These are phyloP conservation scores for Urocyon cinereoargenteus DNA, from an alignment of 2,797 vertebrate genomes.

Conservation along the genomic window DNA sequence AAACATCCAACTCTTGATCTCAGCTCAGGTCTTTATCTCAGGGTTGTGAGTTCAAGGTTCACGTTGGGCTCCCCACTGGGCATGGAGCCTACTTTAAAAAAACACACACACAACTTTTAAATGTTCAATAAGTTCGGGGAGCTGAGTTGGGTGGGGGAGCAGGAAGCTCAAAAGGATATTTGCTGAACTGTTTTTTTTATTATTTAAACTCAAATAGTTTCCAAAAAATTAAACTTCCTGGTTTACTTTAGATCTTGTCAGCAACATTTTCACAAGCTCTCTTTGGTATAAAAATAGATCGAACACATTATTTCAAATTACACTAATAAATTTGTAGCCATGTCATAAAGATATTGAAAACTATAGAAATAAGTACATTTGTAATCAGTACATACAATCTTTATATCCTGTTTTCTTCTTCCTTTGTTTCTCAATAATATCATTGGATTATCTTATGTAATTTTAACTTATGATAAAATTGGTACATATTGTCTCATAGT, in stretches of 20 bases:
- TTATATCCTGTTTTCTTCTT: not conserved
- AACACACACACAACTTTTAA: not conserved
- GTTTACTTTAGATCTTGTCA: conserved; percentile 55
- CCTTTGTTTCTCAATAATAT: conserved; percentile 5
- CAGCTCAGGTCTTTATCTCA: not conserved
- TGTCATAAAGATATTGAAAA: conserved; percentile 22
- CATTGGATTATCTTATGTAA: not conserved
- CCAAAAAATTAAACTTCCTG: conserved; percentile 43
- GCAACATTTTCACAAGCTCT: conserved; percentile 10
- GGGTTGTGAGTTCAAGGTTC: not conserved
- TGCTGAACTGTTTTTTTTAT: not conserved
- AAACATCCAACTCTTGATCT: not conserved
- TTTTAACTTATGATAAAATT: not conserved
- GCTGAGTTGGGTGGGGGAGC: not conserved
- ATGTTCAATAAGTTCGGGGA: not conserved
- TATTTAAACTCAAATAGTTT: not conserved
- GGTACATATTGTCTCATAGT: not conserved
- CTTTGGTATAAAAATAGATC: not conserved
- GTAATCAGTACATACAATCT: not conserved
- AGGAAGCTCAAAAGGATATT: conserved; percentile 4
- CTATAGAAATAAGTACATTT: not conserved
- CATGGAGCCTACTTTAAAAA: too few relatives aligned
- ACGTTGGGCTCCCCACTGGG: not conserved
- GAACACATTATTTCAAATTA: not conserved
- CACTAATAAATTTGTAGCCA: conserved; percentile 30